Conservation (phyloP, 2,797 vertebrate species). For the Onychomys leucogaster region DNA sequence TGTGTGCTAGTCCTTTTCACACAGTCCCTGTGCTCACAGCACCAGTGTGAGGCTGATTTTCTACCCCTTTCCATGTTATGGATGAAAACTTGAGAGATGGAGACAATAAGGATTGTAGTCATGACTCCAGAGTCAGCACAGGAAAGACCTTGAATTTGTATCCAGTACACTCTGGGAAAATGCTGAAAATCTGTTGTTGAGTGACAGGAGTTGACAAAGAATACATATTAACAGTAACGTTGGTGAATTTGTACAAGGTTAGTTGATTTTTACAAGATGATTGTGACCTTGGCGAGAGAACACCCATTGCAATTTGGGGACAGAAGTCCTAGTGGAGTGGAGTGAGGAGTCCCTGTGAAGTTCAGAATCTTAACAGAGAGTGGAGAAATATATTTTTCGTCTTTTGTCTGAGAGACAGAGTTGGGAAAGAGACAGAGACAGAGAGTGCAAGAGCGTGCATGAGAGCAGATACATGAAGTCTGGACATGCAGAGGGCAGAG, state of each 20-base stretch:
- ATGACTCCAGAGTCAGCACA: not conserved
- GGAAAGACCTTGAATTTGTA: not conserved
- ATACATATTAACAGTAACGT: too few relatives aligned
- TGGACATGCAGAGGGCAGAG: not conserved
- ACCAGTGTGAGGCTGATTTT: not conserved
- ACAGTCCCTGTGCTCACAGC: not conserved
- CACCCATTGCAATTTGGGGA: not conserved
- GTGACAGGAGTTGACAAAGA: not conserved
- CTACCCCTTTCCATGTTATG: not conserved
- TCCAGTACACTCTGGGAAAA: not conserved
- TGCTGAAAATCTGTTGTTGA: not conserved
- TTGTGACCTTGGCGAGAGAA: too few relatives aligned
- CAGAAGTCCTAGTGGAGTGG: not conserved
- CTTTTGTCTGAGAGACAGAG: not conserved
- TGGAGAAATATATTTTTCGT: not conserved
- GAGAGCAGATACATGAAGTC: not conserved
- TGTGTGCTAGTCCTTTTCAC: not conserved
- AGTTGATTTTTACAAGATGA: too few relatives aligned
- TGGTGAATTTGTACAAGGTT: not conserved
- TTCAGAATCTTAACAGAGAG: not conserved
- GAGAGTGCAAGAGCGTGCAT: too few relatives aligned
- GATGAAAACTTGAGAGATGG: not conserved
- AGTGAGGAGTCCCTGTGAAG: not conserved
- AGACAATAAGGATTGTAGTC: too few relatives aligned
- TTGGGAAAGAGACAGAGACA: fast-evolving